Base-by-base conservation (phyloP, 37 sponge, comb jelly and placozoan genomes). In the Tethya wilhelma region DNA sequence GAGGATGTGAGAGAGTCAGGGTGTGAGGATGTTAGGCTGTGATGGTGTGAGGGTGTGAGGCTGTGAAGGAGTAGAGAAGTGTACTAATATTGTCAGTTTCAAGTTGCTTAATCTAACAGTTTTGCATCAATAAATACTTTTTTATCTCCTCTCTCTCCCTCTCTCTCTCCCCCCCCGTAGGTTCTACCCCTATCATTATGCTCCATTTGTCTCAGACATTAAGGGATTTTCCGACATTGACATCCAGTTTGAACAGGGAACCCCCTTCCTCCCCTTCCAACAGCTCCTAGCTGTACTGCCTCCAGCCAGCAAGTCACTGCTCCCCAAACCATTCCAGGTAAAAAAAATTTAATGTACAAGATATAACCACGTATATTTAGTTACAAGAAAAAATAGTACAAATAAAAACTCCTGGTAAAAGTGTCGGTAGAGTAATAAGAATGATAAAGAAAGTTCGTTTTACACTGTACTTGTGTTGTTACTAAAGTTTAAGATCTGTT, bases 121-220 rank as follows among this genome's bases (percentile, higher is more conserved):
- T 49, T 9, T 49, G 53, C 53, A 49, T 49, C 14, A 19, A 19
- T 14, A 49, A 49, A 14, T 49, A 14, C 9, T 9, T 19, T 49
- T 19, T 49, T 14, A 49, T 49, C 67, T 22, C 67, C 53, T 33
- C 36, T 36, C 7, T 22, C 36, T 36, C 67, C 67, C 34, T 22
- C 67, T 2, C 36, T n/a, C 5, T 28, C n/a, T n/a, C n/a, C n/a
- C n/a, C n/a, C n/a, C n/a, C n/a, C n/a, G n/a, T n/a, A 91, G 91
- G 87, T 98, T 87, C 79, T 98, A 94, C 69, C 99, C 99, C 3
- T 94, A 91, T 71, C 99, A 98, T 81, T 98, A 96, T 60, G 90
- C 99, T 4, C 99, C 99, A 22, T 98, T 84, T 85, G 91, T 98
- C 44, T 96, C 96, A 23, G 99, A 98, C 69, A 63, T 98, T 2